These are phyloP conservation scores for Exephanes ischioxanthus DNA, from an alignment of 2,888 invertebrate genomes.

Conservation along the genomic window DNA sequence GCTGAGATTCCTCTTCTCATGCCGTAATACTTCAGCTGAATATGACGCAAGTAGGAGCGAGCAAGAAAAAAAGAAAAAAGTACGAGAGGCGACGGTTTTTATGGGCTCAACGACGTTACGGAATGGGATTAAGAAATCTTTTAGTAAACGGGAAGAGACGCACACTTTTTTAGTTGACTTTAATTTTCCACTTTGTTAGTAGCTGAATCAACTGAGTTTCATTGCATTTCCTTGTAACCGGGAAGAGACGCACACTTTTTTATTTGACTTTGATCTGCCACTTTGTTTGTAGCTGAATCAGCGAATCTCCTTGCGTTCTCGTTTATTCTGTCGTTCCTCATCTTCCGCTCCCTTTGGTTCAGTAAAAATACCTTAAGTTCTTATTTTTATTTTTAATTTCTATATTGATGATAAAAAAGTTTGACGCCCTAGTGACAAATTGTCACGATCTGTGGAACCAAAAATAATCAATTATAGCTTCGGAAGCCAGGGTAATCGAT, in stretches of 20 bases:
- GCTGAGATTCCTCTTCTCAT: conserved; percentile 42
- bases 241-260: not conserved
- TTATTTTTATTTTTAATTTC: no score
- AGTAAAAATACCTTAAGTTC: no score
- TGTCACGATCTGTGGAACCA: no score
- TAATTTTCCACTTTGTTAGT: not conserved
- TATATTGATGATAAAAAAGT: no score
- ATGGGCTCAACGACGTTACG: conserved; percentile 18
- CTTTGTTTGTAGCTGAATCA: not conserved
- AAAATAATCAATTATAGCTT: not conserved
- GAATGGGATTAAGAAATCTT: conserved; percentile 8
- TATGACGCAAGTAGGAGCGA: not conserved
- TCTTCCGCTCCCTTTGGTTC: not conserved
- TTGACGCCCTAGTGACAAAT: no score
- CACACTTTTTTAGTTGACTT: not conserved
- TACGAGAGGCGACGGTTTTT: conserved; percentile 11
- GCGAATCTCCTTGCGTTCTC: not conserved
- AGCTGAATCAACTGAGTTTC: not conserved
- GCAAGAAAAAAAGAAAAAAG: not conserved
- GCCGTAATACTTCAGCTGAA: conserved; percentile 36
- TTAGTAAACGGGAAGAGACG: not conserved
- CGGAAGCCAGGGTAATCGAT: not conserved
- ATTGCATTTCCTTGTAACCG: not conserved
- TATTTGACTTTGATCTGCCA: not conserved
- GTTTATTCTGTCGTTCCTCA: not conserved